Evolutionary conservation across 2,888 invertebrate genomes (phyloP), one percentile per base, ranked within the genome.

Genomic region (Malthinus seriepunctatus): DNA sequence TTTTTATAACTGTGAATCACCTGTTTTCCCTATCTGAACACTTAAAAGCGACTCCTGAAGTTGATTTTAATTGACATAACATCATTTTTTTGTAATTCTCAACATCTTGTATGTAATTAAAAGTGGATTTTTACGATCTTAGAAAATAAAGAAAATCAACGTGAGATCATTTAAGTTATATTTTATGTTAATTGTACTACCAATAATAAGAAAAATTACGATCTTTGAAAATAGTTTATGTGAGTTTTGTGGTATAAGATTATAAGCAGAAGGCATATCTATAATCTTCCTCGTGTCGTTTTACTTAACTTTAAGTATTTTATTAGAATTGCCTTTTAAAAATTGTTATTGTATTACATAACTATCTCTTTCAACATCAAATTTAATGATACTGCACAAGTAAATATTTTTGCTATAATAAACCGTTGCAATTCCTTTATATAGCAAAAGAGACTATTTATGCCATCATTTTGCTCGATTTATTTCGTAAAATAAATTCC

Each of bases 201-300:
- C 46, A 52, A 52, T 52, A 46, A 52, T 46, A 52, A 45, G 37
- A 52, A 52, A 50, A 45, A 37, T 35, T 45, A 52, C 23, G 52
- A 45, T 46, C 46, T 52, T 52, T 52, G 44, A 52, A 46, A 44
- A 44, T 46, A 52, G 31, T 52, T 52, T 52, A 52, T 45, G 37
- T 33, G 34, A 15, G 14, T 32, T 34, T 52, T 52, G n/a, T n/a
- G n/a, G n/a, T n/a, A n/a, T n/a, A n/a, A n/a, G n/a, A n/a, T n/a
- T n/a, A n/a, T n/a, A n/a, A n/a, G n/a, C 5, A 23, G 23, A 23
- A 23, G 23, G 23, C 5, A 23, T 46, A 34, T 23, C 31, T 8
- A 23, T 37, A 52, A 52, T 52, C 45, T 37, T 32, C 52, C 31
- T 37, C 32, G 14, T 35, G 44, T 46, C 32, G 35, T 35, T 52